Evolutionary conservation across 2,888 invertebrate genomes (phyloP).

Genomic region (Tetanocera ferruginea): DNA sequence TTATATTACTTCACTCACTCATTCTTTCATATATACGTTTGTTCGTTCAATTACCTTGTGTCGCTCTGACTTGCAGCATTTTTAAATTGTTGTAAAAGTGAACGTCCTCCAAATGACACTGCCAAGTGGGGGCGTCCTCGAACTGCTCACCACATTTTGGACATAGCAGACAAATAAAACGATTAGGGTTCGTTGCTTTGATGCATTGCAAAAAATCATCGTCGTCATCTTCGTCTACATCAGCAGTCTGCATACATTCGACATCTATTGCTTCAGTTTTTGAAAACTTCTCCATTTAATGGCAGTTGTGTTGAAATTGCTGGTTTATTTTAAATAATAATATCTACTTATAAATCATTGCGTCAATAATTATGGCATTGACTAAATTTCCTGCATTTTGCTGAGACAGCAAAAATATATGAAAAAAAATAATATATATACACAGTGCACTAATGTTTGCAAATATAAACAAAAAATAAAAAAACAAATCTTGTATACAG

Average conservation of each 20-base stretch:
- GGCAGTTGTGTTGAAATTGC: not conserved
- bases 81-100: constrained; percentile 34
- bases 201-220: constrained; percentile 5
- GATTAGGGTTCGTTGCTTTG: constrained; percentile 11
- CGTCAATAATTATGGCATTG: too few relatives aligned
- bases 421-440: too few relatives aligned
- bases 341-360: not conserved
- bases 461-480: too few relatives aligned
- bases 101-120: constrained; percentile 27
- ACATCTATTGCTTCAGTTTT: not conserved
- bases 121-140: constrained; percentile 14
- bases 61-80: constrained; percentile 12
- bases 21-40: not conserved
- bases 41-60: constrained; percentile 6
- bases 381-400: too few relatives aligned
- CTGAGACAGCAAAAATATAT: too few relatives aligned
- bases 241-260: not conserved
- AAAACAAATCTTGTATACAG: too few relatives aligned
- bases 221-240: constrained; percentile 14
- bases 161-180: constrained; percentile 30
- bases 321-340: not conserved
- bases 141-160: constrained; percentile 35
- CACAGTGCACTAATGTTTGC: too few relatives aligned
- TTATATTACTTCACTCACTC: not conserved
- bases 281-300: not conserved